Evolutionary conservation across 2,113 vertebrate species (phyloP).

Genomic region (Coracopsis vasa): DNA sequence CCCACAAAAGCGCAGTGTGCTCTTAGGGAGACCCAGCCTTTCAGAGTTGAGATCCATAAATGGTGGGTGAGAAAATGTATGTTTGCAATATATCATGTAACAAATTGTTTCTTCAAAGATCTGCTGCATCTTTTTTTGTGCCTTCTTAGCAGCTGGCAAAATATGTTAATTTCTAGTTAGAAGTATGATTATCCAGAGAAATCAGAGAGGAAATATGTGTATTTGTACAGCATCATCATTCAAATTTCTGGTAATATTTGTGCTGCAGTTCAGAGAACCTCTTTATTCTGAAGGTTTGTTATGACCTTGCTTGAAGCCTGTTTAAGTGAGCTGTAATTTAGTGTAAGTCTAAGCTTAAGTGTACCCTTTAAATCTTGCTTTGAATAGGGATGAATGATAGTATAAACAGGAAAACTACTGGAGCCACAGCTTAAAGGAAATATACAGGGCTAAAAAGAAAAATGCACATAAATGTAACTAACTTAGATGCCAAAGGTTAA

Average conservation of each 20-base stretch:
- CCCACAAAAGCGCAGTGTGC: background rate
- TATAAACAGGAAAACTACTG: background rate
- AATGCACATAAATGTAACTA: background rate
- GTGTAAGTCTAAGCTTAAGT: background rate
- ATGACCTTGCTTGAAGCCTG: background rate
- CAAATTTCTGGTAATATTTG: background rate
- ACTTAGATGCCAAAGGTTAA: background rate
- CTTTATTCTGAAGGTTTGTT: background rate
- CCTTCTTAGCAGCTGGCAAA: background rate
- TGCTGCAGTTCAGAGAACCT: background rate
- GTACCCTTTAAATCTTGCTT: background rate
- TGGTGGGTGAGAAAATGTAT: background rate
- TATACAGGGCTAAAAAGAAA: background rate
- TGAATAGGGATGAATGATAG: background rate
- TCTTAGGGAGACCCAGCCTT: background rate
- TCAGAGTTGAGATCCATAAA: background rate
- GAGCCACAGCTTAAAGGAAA: background rate
- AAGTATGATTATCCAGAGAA: background rate
- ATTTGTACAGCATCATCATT: background rate
- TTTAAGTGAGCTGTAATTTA: background rate
- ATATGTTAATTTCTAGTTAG: background rate
- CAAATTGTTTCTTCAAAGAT: background rate
- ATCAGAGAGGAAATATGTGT: background rate
- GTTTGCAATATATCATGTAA: background rate
- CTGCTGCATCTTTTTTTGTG: background rate